Evolutionary conservation across 2,113 vertebrate species (phyloP).

Genomic region (Struthidea cinerea): DNA sequence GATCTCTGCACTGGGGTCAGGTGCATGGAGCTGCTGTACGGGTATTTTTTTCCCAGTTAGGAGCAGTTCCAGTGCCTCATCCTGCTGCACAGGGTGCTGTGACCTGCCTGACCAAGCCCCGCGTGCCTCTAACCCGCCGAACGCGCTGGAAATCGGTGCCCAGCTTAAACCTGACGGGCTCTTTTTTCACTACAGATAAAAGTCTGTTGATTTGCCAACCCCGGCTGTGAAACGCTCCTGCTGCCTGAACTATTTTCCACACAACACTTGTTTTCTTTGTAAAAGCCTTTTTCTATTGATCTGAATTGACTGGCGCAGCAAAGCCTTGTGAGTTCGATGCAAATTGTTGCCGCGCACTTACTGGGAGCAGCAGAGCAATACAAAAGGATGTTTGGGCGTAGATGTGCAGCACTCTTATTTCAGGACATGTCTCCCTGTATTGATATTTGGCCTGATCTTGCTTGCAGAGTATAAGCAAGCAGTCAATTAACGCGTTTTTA

Average conservation of each 20-base stretch:
- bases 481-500: constrained; percentile 45
- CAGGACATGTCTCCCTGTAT: constrained; percentile 23
- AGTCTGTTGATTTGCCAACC: constrained; percentile 2
- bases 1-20: not conserved
- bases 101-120: not conserved
- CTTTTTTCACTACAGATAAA: not conserved
- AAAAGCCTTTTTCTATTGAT: constrained; percentile 52
- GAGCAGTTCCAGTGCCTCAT: not conserved
- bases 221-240: not conserved
- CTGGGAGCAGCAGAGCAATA: constrained; percentile 26
- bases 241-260: constrained; percentile 34
- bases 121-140: fast-evolving
- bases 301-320: constrained; percentile 51
- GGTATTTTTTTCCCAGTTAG: not conserved
- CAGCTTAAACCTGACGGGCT: not conserved
- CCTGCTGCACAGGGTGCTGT: not conserved
- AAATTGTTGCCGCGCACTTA: not conserved
- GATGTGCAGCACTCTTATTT: not conserved
- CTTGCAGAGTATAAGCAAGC: constrained; percentile 9
- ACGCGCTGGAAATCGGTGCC: fast-evolving
- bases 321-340: constrained; percentile 20
- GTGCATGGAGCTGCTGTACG: not conserved
- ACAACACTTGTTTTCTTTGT: constrained; percentile 59
- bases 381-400: not conserved
- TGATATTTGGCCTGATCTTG: constrained; percentile 21